A percentile compares a stretch with the other conserved stretches of the same genome.
These are phyloP conservation scores for Avahi laniger DNA, from an alignment of 2,797 vertebrate species.

Conservation along the genomic window DNA sequence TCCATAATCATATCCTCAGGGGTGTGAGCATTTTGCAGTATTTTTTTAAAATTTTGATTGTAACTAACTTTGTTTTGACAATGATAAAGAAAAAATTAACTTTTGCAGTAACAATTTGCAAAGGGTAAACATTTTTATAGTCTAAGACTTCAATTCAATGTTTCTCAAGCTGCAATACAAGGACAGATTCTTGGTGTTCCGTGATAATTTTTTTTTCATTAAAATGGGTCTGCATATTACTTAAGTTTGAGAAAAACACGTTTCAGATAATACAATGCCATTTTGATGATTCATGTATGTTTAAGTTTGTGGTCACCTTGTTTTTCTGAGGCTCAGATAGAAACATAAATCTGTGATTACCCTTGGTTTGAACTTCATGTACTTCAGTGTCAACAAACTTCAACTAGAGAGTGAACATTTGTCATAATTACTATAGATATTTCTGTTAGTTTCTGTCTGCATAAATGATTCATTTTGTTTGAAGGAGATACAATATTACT, in stretches of 20 bases:
- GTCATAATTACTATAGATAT: background rate
- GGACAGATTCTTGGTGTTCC: background rate
- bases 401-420: background rate
- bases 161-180: background rate
- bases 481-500: constrained; percentile 80
- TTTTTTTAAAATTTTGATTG: background rate
- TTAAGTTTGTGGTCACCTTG: background rate
- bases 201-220: background rate
- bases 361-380: background rate
- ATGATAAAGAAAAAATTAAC: background rate
- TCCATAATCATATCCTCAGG: background rate
- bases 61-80: background rate
- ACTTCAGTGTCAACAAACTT: background rate
- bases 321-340: background rate
- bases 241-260: background rate
- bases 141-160: background rate
- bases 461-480: background rate
- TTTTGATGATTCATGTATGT: background rate
- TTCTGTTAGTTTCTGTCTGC: background rate
- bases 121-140: background rate
- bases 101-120: background rate
- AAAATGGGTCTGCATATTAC: background rate
- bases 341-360: background rate
- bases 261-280: background rate
- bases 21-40: background rate